phyloP scores from a whole-genome alignment of 2,888 invertebrate genomes.

The Panopea generosa region DNA sequence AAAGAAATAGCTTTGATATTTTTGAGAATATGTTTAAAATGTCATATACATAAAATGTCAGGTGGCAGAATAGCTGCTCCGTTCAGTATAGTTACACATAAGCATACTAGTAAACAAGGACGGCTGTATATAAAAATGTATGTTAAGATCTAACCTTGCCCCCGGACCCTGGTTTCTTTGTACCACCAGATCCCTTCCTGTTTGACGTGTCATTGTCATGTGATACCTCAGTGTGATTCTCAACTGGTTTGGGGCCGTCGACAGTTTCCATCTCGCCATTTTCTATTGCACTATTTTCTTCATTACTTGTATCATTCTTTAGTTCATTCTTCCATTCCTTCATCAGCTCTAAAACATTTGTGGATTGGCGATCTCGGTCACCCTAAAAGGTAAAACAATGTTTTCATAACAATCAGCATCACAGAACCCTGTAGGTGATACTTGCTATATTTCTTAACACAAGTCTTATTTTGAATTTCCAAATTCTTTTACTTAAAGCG shows the following conservation, averaged over 20 bases:
- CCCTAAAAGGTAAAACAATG: slow-evolving; percentile 45
- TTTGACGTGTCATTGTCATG: slow-evolving; percentile 21
- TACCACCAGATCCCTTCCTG: slow-evolving; percentile 64
- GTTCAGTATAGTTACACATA: not conserved
- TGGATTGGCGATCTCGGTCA: slow-evolving; percentile 53
- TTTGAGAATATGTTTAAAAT: too few species aligned
- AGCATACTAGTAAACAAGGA: too few species aligned
- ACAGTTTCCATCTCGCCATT: slow-evolving; percentile 55
- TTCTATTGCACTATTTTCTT: slow-evolving; percentile 69
- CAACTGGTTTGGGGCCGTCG: slow-evolving; percentile 8
- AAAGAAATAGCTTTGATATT: too few species aligned
- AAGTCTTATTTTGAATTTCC: too few species aligned
- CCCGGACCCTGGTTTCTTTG: slow-evolving; percentile 67
- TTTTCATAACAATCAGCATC: not conserved
- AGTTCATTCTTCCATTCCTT: slow-evolving; percentile 73
- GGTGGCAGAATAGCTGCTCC: not conserved
- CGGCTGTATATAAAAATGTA: too few species aligned
- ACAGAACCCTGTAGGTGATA: not conserved
- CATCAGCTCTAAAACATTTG: slow-evolving; percentile 81
- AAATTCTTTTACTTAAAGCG: too few species aligned
- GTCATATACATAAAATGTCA: too few species aligned
- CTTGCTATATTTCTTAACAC: not conserved
- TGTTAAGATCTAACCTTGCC: slow-evolving; percentile 64
- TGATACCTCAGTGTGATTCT: slow-evolving; percentile 15
- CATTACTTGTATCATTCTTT: slow-evolving; percentile 33